Percentiles rank a stretch among this genome's conserved stretches.
Evolutionary conservation across 2,888 invertebrate species (phyloP).

Genomic region (Lithophane socia): DNA sequence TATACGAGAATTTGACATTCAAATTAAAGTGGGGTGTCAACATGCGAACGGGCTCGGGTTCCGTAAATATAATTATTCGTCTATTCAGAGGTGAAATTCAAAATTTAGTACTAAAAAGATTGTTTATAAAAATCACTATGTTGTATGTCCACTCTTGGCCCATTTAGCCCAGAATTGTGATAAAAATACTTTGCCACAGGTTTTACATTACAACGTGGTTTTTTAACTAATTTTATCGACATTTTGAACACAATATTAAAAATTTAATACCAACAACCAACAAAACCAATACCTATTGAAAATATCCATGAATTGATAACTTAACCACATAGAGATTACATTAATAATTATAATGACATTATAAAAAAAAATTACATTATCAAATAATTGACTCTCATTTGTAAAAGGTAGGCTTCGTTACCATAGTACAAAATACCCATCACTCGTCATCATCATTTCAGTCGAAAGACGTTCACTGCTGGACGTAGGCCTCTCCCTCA

Average conservation of each 20-base stretch:
- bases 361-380: slow-evolving; percentile 5
- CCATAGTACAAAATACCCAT: background rate
- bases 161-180: slow-evolving; percentile 10
- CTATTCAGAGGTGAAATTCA: slow-evolving; percentile 71
- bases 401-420: slow-evolving; percentile 12
- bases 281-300: background rate
- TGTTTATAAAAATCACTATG: too few relatives aligned
- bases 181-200: background rate
- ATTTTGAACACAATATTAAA: background rate
- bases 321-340: background rate
- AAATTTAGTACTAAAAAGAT: slow-evolving; percentile 30
- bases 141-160: slow-evolving; percentile 22
- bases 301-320: background rate
- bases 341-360: slow-evolving; percentile 4
- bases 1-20: slow-evolving; percentile 73
- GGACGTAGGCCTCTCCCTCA: too few relatives aligned
- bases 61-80: slow-evolving; percentile 78
- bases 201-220: background rate
- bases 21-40: slow-evolving; percentile 78
- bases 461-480: too few relatives aligned
- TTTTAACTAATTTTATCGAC: background rate
- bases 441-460: too few relatives aligned
- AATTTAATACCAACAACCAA: background rate
- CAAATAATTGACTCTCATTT: slow-evolving; percentile 15
- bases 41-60: slow-evolving; percentile 62